phyloP scores from a whole-genome alignment of 2,797 vertebrate genomes.

The Gymnocypris eckloni region DNA sequence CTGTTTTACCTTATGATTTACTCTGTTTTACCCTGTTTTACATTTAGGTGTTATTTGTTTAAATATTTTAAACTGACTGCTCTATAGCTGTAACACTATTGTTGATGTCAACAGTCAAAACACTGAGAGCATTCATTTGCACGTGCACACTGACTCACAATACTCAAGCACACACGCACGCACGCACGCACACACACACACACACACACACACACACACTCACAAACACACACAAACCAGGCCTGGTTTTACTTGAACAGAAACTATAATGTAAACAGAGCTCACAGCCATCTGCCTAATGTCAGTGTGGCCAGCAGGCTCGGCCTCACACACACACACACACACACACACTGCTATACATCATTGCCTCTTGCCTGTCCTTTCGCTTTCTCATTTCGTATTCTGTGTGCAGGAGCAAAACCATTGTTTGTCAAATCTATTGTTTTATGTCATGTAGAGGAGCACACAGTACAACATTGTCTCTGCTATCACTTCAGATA shows the following conservation, averaged over 20 bases:
- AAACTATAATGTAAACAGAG: constrained; percentile 81
- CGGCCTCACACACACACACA: constrained; percentile 34
- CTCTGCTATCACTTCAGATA: constrained; percentile 13
- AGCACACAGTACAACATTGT: constrained; percentile 6
- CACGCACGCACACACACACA: constrained; percentile 3
- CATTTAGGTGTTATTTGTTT: not conserved
- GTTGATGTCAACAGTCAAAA: constrained; percentile 7
- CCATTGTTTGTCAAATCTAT: constrained; percentile 36
- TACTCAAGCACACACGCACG: not conserved
- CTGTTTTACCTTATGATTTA: not conserved
- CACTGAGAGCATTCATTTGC: not conserved
- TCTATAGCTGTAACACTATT: constrained; percentile 28
- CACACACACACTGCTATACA: constrained; percentile 12
- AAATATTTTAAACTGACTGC: not conserved
- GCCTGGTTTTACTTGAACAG: constrained; percentile 79
- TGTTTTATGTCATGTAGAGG: constrained; percentile 36
- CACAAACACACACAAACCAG: not conserved
- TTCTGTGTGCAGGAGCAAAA: not conserved
- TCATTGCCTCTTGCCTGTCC: constrained; percentile 57
- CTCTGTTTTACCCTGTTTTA: not conserved
- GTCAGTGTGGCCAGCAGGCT: constrained; percentile 69
- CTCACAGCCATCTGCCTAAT: constrained; percentile 80
- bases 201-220: constrained; percentile 11
- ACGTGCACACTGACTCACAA: constrained; percentile 8
- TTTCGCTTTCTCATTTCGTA: constrained; percentile 26